Conservation (phyloP, 2,888 invertebrate species). For the Euphydryas editha region DNA sequence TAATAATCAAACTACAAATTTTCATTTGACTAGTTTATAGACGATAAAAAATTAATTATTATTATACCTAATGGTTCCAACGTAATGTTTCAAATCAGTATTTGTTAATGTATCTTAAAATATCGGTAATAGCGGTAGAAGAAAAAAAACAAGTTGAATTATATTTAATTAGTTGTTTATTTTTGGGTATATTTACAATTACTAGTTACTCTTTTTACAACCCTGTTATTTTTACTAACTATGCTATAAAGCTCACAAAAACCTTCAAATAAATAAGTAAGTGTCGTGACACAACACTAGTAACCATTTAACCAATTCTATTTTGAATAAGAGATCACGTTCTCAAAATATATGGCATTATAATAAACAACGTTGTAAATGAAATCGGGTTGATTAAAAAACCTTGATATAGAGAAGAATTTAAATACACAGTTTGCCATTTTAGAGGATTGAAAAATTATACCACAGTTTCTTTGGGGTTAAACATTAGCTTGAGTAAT, state of each 20-base stretch:
- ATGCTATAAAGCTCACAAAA: slow-evolving; percentile 22
- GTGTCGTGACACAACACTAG: slow-evolving; percentile 17
- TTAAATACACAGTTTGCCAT: background rate
- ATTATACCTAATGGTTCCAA: too few species aligned
- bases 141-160: slow-evolving; percentile 28
- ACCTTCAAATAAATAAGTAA: slow-evolving; percentile 35
- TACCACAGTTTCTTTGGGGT: slow-evolving; percentile 6
- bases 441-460: background rate
- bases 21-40: background rate
- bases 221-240: slow-evolving; percentile 59
- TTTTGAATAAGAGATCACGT: slow-evolving; percentile 32
- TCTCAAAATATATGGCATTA: slow-evolving; percentile 20
- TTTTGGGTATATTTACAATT: slow-evolving; percentile 62
- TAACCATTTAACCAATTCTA: slow-evolving; percentile 15
- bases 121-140: too few species aligned
- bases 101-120: too few species aligned
- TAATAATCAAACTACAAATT: background rate
- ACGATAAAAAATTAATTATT: background rate
- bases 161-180: slow-evolving; percentile 64
- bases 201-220: slow-evolving; percentile 54
- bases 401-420: background rate
- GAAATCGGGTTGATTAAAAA: background rate
- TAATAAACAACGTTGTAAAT: background rate
- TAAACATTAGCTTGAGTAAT: background rate
- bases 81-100: background rate